Evolutionary conservation across 2,797 vertebrate species (phyloP).

Genomic region (Alcedo quadribrachys): DNA sequence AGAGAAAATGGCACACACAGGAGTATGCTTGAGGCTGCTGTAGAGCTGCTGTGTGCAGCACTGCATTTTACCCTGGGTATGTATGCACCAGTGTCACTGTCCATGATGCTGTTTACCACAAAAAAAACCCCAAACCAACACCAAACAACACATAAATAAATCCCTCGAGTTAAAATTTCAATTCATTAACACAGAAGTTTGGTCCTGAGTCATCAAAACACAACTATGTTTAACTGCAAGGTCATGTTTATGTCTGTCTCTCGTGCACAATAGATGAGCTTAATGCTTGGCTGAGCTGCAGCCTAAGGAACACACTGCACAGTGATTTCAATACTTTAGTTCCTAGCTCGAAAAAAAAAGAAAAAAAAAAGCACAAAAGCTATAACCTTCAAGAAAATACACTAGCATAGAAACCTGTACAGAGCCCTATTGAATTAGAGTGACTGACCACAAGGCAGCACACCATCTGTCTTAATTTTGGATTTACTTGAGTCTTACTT

Average conservation of each 20-base stretch:
- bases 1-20: slow-evolving; percentile 51
- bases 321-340: not conserved
- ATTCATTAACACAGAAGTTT: not conserved
- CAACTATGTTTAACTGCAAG: not conserved
- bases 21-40: slow-evolving; percentile 18
- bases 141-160: not conserved
- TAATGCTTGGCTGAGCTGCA: not conserved
- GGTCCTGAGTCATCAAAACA: not conserved
- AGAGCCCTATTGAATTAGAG: slow-evolving; percentile 47
- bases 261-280: not conserved
- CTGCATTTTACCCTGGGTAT: not conserved
- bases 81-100: not conserved
- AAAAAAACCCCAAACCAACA: not conserved
- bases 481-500: slow-evolving; percentile 44
- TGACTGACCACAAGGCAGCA: slow-evolving; percentile 54
- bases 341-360: not conserved
- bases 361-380: not conserved
- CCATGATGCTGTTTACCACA: not conserved
- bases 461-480: slow-evolving; percentile 62
- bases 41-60: not conserved
- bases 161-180: not conserved
- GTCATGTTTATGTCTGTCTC: not conserved
- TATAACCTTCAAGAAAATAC: not conserved
- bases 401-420: not conserved
- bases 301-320: not conserved